phyloP scores from a whole-genome alignment of 2,797 vertebrate genomes.

The Dicrostonyx torquatus region DNA sequence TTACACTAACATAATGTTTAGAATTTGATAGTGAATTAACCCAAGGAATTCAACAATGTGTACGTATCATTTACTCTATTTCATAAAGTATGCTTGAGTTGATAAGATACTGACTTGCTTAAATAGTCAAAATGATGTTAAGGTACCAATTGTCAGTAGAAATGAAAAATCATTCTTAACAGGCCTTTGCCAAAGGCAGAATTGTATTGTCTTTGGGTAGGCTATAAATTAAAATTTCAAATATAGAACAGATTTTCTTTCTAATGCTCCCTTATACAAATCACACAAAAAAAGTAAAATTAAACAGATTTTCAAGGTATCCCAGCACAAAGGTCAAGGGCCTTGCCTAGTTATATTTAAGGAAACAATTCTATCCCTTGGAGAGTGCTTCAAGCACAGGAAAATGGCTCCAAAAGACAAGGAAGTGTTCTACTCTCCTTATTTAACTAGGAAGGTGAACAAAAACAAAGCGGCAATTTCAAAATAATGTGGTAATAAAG shows the following conservation, averaged over 20 bases:
- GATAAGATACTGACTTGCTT: slow-evolving; percentile 29
- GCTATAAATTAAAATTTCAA: slow-evolving; percentile 58
- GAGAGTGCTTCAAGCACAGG: slow-evolving; percentile 10
- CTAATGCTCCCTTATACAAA: slow-evolving; percentile 43
- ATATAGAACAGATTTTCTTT: slow-evolving; percentile 21
- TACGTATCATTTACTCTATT: not conserved
- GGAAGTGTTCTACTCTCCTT: slow-evolving; percentile 46
- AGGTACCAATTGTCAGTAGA: slow-evolving; percentile 49
- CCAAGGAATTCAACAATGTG: slow-evolving; percentile 44
- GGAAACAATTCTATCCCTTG: slow-evolving; percentile 35
- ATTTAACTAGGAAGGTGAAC: slow-evolving; percentile 75
- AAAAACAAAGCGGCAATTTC: slow-evolving; percentile 78
- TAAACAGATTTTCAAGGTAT: slow-evolving; percentile 54
- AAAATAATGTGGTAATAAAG: slow-evolving; percentile 79
- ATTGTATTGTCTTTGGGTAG: slow-evolving; percentile 37
- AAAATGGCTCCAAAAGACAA: slow-evolving; percentile 71
- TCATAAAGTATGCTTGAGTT: slow-evolving; percentile 47
- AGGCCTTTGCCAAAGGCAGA: slow-evolving; percentile 48
- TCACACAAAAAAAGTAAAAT: slow-evolving; percentile 51
- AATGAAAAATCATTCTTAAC: slow-evolving; percentile 51
- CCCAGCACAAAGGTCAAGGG: slow-evolving; percentile 54
- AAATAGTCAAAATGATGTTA: slow-evolving; percentile 57
- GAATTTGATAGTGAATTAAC: slow-evolving; percentile 54
- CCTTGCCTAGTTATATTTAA: slow-evolving; percentile 52
- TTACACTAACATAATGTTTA: slow-evolving; percentile 54